Percentiles rank a stretch among this genome's conserved stretches.
Evolutionary conservation across 2,888 invertebrate species (phyloP).

Genomic region (Drosophila longiperda): DNA sequence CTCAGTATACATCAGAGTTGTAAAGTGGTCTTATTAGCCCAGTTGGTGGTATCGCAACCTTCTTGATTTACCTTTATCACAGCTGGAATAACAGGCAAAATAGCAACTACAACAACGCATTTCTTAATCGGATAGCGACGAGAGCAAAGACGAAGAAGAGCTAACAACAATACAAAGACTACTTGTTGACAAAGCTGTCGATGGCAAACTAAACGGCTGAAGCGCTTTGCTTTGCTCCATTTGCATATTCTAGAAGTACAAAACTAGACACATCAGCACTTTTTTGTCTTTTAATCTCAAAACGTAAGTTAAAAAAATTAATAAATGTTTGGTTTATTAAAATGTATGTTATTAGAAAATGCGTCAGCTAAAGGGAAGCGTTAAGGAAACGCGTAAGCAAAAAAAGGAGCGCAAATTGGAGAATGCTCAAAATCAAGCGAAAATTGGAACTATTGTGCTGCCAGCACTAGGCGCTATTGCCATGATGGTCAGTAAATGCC

Average conservation of each 20-base stretch:
- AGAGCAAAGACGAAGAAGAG: conserved; percentile 29
- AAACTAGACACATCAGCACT: conserved; percentile 58
- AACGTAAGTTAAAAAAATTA: conserved; percentile 16
- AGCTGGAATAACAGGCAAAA: conserved; percentile 31
- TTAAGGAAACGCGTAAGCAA: conserved; percentile 93
- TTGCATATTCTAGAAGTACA: conserved; percentile 28
- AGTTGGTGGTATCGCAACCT: conserved; percentile 22
- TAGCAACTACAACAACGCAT: conserved; percentile 36
- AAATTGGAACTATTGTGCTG: conserved; percentile 91
- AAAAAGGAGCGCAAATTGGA: conserved; percentile 94
- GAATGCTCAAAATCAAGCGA: conserved; percentile 91
- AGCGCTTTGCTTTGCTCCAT: conserved; percentile 2
- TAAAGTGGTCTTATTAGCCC: background rate
- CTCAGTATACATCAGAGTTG: background rate
- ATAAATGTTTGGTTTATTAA: background rate
- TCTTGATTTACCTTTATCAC: conserved; percentile 1
- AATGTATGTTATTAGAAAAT: conserved; percentile 85
- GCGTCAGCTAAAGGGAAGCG: conserved; percentile 92
- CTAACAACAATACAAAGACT: conserved; percentile 43
- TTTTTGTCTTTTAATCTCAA: background rate
- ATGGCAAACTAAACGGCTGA: conserved; percentile 13
- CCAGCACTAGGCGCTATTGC: conserved; percentile 89
- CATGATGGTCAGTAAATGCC: conserved; percentile 86
- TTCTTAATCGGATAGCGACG: conserved; percentile 28
- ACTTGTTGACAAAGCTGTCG: conserved; percentile 53